Conservation (phyloP, 2,113 vertebrate species). For the Channa argus region DNA sequence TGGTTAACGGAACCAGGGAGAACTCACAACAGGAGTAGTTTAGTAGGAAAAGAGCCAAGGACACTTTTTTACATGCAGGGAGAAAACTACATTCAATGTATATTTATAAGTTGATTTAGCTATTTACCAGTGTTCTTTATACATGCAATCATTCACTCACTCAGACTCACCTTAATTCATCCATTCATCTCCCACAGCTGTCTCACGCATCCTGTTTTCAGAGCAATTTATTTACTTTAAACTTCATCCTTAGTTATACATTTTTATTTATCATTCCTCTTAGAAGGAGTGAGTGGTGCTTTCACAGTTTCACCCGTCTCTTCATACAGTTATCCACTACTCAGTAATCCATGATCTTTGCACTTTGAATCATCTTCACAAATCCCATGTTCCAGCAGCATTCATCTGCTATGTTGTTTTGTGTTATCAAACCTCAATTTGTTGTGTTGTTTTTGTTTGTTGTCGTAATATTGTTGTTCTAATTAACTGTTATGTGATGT, state of each 20-base stretch:
- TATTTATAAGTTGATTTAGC: slow-evolving; percentile 74
- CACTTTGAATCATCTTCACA: slow-evolving; percentile 21
- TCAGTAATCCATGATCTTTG: slow-evolving; percentile 7
- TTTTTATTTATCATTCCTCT: slow-evolving; percentile 22
- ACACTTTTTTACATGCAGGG: slow-evolving; percentile 75
- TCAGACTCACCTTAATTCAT: slow-evolving; percentile 7
- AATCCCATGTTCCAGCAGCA: slow-evolving; percentile 17
- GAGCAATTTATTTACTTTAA: neutral
- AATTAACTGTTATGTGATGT: slow-evolving; percentile 65
- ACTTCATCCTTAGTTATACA: neutral
- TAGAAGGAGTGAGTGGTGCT: slow-evolving; percentile 47
- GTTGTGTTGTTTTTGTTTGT: slow-evolving; percentile 52
- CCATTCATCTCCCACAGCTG: slow-evolving; percentile 9
- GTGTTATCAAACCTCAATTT: slow-evolving; percentile 67
- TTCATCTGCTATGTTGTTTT: slow-evolving; percentile 6
- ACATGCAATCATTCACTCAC: slow-evolving; percentile 12
- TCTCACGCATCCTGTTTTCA: slow-evolving; percentile 13
- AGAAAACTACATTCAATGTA: slow-evolving; percentile 63
- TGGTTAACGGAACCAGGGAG: slow-evolving; percentile 82
- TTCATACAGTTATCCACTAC: neutral
- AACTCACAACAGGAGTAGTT: slow-evolving; percentile 48
- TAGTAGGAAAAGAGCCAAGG: slow-evolving; percentile 66
- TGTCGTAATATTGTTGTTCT: slow-evolving; percentile 56
- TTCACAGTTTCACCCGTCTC: slow-evolving; percentile 20
- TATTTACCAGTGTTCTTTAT: slow-evolving; percentile 54